phyloP scores from a whole-genome alignment of 2,797 vertebrate species.

The Muscicapa comitata region DNA sequence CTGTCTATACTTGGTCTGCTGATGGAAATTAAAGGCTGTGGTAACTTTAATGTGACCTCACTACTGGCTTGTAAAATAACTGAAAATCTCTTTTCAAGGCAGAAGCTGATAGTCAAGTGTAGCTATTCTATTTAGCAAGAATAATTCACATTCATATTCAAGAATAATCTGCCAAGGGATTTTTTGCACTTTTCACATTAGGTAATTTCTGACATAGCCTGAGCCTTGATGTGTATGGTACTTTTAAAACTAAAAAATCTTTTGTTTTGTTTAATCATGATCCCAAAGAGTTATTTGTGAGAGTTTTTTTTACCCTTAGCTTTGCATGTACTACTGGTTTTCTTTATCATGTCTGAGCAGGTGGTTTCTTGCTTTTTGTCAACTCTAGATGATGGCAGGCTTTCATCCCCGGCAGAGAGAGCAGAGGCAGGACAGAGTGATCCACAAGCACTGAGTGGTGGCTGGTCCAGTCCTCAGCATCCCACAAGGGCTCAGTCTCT shows the following conservation, averaged over 20 bases:
- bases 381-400: slow-evolving; percentile 80
- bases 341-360: background rate
- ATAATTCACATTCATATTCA: background rate
- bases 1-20: background rate
- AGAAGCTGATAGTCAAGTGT: background rate
- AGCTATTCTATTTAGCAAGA: background rate
- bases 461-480: slow-evolving; percentile 85
- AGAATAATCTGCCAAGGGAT: background rate
- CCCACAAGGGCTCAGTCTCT: slow-evolving; percentile 70
- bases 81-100: background rate
- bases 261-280: background rate
- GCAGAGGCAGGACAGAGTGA: slow-evolving; percentile 78
- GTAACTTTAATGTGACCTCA: background rate
- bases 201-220: background rate
- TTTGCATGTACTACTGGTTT: background rate
- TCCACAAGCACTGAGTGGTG: slow-evolving; percentile 75
- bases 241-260: background rate
- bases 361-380: background rate
- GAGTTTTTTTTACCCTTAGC: background rate
- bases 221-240: background rate
- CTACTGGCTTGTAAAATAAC: background rate
- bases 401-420: slow-evolving; percentile 79
- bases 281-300: background rate
- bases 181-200: background rate
- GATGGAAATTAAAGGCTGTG: background rate